Evolutionary conservation across 1,140 invertebrate genomes (phyloP), one percentile per base, ranked within the genome.

Genomic region (Anastatus disparis): DNA sequence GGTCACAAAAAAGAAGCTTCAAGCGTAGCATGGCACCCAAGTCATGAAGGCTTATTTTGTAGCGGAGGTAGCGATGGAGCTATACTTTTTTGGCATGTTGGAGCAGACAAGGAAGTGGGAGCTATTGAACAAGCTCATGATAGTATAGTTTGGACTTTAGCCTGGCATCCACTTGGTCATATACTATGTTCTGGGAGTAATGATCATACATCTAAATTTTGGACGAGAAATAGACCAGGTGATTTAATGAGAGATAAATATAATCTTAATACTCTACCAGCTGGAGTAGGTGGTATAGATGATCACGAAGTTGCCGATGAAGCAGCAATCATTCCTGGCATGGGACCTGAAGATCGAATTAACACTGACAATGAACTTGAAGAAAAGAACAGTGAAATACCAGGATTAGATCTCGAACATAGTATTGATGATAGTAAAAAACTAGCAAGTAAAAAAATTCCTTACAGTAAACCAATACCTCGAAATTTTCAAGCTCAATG

Each of bases 111-210:
- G 86, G 98, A 99, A 89, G 94, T 99, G 29, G 98, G 97, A 4
- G 92, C 94, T 26, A 98, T 99, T 79, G 97, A 99, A 86, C 93
- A 97, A 79, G 98, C 97, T 26, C 98, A 99, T 85, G 98, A 99
- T 84, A 98, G 96, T 77, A 99, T 99, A 80, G 96, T 99, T 1
- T 99, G 98, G 98, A 95, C 96, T 15, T 87, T 99, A 73, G 95
- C 96, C 22, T 99, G 98, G 98, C 98, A 99, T 89, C 98, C 98
- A 1, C 84, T 99, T 6, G 98, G 98, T 7, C 98, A 99, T 82
- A 99, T 99, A 76, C 86, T 99, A 2, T 98, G 96, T 79, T 98
- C 97, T 3, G 97, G 97, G 6, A 98, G 97, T 24, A 99, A 99
- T 86, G 97, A 99, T 87, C 97, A 99, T 78, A 96, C 96, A 4